Conservation (phyloP, 2,113 vertebrate species). For the Addax nasomaculatus region DNA sequence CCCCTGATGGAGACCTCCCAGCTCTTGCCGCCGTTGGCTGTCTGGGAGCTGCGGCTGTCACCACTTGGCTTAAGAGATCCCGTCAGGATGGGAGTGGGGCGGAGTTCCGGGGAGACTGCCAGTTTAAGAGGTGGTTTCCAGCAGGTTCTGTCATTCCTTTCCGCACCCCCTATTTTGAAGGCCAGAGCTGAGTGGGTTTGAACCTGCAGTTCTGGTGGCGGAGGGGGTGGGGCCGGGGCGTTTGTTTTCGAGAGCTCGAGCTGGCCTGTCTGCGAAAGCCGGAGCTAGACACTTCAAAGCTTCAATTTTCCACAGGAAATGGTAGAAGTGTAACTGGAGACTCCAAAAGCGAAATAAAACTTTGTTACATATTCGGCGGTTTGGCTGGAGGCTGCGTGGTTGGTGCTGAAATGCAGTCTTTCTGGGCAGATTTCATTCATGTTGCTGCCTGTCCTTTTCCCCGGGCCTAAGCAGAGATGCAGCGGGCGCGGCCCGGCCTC, state of each 20-base stretch:
- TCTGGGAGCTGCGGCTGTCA: not conserved
- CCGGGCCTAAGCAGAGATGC: constrained; percentile 57
- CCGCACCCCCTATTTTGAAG: not conserved
- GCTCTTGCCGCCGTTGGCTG: rapidly evolving
- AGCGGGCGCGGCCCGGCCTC: not conserved
- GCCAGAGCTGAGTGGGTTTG: not conserved
- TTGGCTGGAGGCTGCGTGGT: constrained; percentile 77
- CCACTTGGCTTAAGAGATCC: not conserved
- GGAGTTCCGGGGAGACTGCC: not conserved
- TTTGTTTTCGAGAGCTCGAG: not conserved
- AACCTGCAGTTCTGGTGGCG: not conserved
- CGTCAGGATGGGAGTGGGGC: not conserved
- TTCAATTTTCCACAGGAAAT: constrained; percentile 80
- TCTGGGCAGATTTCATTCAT: constrained; percentile 81
- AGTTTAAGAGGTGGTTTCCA: not conserved
- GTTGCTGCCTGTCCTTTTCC: constrained; percentile 77
- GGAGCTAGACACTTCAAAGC: constrained; percentile 59
- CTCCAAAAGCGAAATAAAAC: constrained; percentile 78
- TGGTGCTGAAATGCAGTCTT: constrained; percentile 77
- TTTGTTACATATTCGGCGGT: constrained; percentile 80
- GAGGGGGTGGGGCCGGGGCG: not conserved
- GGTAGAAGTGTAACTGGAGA: constrained; percentile 77
- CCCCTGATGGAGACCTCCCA: not conserved
- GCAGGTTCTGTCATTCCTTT: not conserved
- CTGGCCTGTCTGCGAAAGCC: constrained; percentile 24